These are phyloP conservation scores for Bostrychus sinensis DNA, from an alignment of 2,113 vertebrate genomes.

Conservation along the genomic window DNA sequence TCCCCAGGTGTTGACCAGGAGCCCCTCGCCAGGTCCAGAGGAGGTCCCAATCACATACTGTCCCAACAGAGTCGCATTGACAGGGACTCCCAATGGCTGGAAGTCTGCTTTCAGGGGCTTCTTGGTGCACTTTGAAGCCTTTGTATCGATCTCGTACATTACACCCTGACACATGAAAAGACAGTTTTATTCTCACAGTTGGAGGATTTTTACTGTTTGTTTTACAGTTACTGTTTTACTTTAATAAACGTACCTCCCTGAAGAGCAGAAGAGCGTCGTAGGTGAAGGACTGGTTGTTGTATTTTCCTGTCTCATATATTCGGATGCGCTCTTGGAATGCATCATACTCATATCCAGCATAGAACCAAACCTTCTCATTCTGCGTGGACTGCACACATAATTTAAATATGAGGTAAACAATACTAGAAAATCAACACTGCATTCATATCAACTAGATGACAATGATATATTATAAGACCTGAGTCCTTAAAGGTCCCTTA, in stretches of 20 bases:
- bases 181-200: too few species aligned
- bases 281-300: conserved; percentile 44
- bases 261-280: conserved; percentile 70
- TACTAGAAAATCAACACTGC: not conserved
- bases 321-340: conserved; percentile 53
- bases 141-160: conserved; percentile 64
- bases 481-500: too few species aligned
- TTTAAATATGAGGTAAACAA: not conserved
- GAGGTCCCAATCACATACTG: conserved; percentile 71
- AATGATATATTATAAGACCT: too few species aligned
- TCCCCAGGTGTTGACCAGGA: conserved; percentile 76
- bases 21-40: conserved; percentile 66
- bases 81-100: conserved; percentile 67
- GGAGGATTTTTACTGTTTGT: too few species aligned
- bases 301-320: conserved; percentile 36
- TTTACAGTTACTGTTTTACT: too few species aligned
- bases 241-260: conserved; percentile 60
- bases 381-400: conserved; percentile 57
- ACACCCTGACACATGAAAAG: conserved; percentile 41
- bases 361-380: conserved; percentile 48
- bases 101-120: conserved; percentile 54
- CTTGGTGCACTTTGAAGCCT: conserved; percentile 61
- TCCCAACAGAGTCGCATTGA: conserved; percentile 44
- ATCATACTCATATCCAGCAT: conserved; percentile 66
- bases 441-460: too few species aligned